Base-by-base conservation (phyloP, 2,113 vertebrate genomes). In the Argyrosomus japonicus region DNA sequence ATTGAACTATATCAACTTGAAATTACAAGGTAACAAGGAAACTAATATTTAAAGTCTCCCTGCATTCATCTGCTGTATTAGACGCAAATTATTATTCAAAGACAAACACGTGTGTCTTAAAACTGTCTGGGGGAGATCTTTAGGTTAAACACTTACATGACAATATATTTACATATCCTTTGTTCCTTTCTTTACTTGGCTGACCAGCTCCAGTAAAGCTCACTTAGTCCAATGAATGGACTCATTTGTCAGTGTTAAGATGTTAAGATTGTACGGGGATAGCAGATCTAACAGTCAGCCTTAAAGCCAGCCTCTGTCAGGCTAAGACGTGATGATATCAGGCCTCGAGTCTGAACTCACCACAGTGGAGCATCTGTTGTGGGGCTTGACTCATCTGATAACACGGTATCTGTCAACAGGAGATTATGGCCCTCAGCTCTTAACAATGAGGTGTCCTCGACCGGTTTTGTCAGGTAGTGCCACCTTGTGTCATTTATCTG, bases 331-430 rank as follows among this genome's bases (percentile, higher is more conserved):
- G 89, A 85, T 82, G 58, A 80, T 71, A 86, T 79, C 81, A 80
- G 57, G 17, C 36, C 21, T 60, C 32, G 0, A 23, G 62, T 51
- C 75, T 90, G 53, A 84, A 64, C 69, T 81, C 84, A 69, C 79
- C 83, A 51, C 75, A 25, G 21, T 11, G 10, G 8, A 71, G 23
- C 36, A 54, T 81, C 29, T 48, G 57, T 75, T 48, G 57, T 75
- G 56, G 68, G 63, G 69, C 25, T 40, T 12, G 19, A 82, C 82
- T 83, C 72, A 88, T 89, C 84, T 89, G 90, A 91, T 75, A 88
- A 87, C 79, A 83, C 25, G 60, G 5, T 27, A 23, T 79, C 84
- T 85, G 87, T 89, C 83, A 91, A 65, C 81, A 78, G 57, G 54
- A 68, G 89, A 90, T 90, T 89, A 85, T 7, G 25, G 51, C 57